Conservation (phyloP, 1,140 invertebrate genomes). For the Pseudomyrmex cubaensis region DNA sequence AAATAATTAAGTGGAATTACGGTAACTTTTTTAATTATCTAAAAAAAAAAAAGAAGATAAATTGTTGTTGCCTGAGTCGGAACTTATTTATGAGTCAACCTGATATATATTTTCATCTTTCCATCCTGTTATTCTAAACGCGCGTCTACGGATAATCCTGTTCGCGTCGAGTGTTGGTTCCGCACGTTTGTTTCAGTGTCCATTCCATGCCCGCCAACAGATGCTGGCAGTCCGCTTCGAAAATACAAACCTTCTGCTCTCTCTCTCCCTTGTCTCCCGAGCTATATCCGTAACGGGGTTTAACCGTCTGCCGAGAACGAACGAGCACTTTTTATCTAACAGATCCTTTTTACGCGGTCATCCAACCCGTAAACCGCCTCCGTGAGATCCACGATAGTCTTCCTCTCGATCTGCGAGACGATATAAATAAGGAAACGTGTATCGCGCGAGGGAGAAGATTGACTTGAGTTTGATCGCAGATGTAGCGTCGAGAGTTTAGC, state of each 20-base stretch:
- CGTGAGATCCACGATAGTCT: conserved; percentile 34
- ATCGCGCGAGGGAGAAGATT: not conserved
- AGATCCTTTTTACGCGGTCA: conserved; percentile 58
- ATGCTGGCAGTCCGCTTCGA: conserved; percentile 72
- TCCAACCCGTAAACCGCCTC: conserved; percentile 34
- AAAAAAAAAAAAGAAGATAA: too few relatives aligned
- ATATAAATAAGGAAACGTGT: conserved; percentile 45
- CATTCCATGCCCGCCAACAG: conserved; percentile 57
- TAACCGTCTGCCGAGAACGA: conserved; percentile 68
- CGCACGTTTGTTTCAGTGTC: conserved; percentile 36
- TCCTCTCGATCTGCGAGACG: not conserved
- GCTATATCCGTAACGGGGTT: conserved; percentile 75
- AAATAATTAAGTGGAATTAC: too few relatives aligned
- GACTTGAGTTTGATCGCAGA: not conserved
- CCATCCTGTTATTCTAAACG: conserved; percentile 37
- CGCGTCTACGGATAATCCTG: conserved; percentile 41
- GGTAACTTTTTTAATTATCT: too few relatives aligned
- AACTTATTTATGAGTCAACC: too few relatives aligned
- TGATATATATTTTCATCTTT: too few relatives aligned
- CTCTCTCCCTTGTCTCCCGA: conserved; percentile 61
- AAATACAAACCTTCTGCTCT: conserved; percentile 70
- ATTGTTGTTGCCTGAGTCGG: too few relatives aligned
- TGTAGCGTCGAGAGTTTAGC: conserved; percentile 8
- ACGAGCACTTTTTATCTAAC: conserved; percentile 67
- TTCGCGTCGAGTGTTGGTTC: conserved; percentile 28